Conservation (phyloP, 2,888 invertebrate species). For the Drosophila subquinaria region DNA sequence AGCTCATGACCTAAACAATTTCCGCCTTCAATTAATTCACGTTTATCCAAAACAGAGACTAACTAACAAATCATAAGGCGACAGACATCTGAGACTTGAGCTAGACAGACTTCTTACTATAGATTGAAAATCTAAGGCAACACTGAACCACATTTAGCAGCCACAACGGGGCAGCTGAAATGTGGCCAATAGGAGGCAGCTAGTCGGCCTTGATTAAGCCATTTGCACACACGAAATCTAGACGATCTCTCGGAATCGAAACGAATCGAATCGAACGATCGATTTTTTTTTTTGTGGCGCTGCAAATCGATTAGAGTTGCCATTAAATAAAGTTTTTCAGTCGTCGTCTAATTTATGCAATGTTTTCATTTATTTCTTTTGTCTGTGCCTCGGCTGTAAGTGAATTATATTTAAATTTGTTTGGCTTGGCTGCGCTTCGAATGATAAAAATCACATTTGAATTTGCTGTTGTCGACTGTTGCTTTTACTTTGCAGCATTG, state of each 20-base stretch:
- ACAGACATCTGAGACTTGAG: not conserved
- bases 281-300: slow-evolving; percentile 35
- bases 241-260: slow-evolving; percentile 55
- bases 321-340: slow-evolving; percentile 51
- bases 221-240: slow-evolving; percentile 50
- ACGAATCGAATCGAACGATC: slow-evolving; percentile 37
- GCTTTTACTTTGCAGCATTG: slow-evolving; percentile 59
- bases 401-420: slow-evolving; percentile 69
- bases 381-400: slow-evolving; percentile 49
- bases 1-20: slow-evolving; percentile 60
- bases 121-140: slow-evolving; percentile 15
- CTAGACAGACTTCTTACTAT: slow-evolving; percentile 7
- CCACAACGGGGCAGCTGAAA: slow-evolving; percentile 10
- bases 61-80: slow-evolving; percentile 42
- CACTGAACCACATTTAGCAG: slow-evolving; percentile 55
- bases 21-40: slow-evolving; percentile 62
- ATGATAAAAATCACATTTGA: slow-evolving; percentile 71
- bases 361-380: slow-evolving; percentile 41
- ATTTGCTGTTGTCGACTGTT: slow-evolving; percentile 22
- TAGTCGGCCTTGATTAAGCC: slow-evolving; percentile 64
- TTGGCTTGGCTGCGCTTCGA: slow-evolving; percentile 64
- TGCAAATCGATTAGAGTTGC: slow-evolving; percentile 69
- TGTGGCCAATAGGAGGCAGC: slow-evolving; percentile 58
- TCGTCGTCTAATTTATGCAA: slow-evolving; percentile 68
- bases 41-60: slow-evolving; percentile 39